Evolutionary conservation across 2,888 invertebrate genomes (phyloP).

Genomic region (Unio delphinus): DNA sequence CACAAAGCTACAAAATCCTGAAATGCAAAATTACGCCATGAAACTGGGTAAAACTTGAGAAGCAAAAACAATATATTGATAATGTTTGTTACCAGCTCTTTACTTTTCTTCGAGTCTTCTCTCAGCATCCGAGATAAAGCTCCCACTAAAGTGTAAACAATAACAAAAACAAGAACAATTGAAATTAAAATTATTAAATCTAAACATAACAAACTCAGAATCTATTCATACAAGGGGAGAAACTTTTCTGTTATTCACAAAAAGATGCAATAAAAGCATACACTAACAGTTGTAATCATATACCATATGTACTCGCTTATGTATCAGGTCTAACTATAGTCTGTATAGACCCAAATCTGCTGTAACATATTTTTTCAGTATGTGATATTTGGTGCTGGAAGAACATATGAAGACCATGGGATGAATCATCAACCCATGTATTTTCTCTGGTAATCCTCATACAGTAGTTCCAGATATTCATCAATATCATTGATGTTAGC

Average conservation of each 20-base stretch:
- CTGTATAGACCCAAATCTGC: no score
- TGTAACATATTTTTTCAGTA: no score
- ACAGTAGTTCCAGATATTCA: conserved; percentile 94
- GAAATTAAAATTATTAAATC: no score
- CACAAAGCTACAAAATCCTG: conserved; percentile 92
- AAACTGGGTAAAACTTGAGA: conserved; percentile 95
- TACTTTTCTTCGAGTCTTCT: conserved; percentile 97
- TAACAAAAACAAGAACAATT: background rate
- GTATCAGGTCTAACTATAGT: no score
- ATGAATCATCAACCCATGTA: conserved; percentile 66
- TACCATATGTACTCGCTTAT: no score
- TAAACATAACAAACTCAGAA: no score
- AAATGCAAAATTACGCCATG: conserved; percentile 95
- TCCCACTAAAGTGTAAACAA: conserved; percentile 87
- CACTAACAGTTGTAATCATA: no score
- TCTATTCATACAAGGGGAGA: no score
- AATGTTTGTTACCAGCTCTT: conserved; percentile 96
- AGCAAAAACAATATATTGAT: conserved; percentile 97
- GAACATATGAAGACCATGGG: no score
- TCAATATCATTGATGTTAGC: conserved; percentile 88
- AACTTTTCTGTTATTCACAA: no score
- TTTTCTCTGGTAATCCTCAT: conserved; percentile 92
- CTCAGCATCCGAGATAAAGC: conserved; percentile 94
- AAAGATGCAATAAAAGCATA: no score
- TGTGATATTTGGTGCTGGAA: no score